Percentiles rank a stretch among this genome's conserved stretches.
These are phyloP conservation scores for Synodontis membranacea DNA, from an alignment of 2,113 vertebrate species.

Conservation along the genomic window DNA sequence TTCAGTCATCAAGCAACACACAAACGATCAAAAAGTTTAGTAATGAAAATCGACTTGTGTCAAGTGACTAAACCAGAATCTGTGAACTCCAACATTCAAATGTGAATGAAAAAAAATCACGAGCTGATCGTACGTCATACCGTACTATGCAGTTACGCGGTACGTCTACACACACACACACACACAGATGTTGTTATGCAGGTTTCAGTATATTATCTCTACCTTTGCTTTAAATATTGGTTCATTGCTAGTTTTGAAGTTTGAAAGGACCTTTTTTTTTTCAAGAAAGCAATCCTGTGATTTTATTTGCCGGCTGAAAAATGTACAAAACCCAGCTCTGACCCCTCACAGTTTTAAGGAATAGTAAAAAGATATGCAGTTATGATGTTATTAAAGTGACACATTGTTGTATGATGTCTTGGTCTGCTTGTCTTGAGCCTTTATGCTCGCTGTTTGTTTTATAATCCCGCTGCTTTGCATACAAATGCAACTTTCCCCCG, in stretches of 20 bases:
- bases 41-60: neutral
- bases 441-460: neutral
- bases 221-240: neutral
- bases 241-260: neutral
- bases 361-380: neutral
- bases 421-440: neutral
- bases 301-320: neutral
- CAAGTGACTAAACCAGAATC: neutral
- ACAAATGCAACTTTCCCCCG: conserved; percentile 10
- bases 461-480: conserved; percentile 24
- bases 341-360: neutral
- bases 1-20: neutral
- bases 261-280: neutral
- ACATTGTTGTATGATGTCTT: neutral
- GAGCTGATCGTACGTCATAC: neutral
- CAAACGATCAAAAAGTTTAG: neutral
- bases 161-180: neutral
- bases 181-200: neutral
- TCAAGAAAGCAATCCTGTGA: neutral
- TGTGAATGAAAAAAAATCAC: neutral
- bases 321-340: neutral
- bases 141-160: neutral
- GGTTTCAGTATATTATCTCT: neutral
- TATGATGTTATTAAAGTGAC: neutral
- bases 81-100: neutral